Base-by-base conservation (phyloP, 2,113 vertebrate genomes). In the Melierax canorus region DNA sequence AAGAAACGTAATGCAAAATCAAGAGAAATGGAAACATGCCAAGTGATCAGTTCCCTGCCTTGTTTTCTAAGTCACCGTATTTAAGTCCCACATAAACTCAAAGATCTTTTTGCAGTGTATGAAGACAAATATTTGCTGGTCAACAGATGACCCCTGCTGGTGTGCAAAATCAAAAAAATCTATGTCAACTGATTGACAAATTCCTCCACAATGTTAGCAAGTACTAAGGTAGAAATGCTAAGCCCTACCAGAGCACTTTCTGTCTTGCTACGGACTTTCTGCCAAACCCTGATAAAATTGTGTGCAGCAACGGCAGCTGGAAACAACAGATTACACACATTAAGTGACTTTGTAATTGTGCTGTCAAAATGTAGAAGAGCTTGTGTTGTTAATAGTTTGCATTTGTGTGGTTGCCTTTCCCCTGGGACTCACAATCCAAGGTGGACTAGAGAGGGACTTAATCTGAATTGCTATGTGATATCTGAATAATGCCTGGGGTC, bases 61-160 rank as follows among this genome's bases (percentile, higher is more conserved):
- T 78, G 21, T 76, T 77, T 88, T n/a, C 38, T 88, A 50, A 71
- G 23, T 67, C 8, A 15, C 50, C 71, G 18, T 69, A 22, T 84
- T 92, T 94, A 60, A 92, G 87, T 72, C 15, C 34, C 5, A 4
- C 32, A 21, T 48, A 60, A 86, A 67, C 18, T 38, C 50, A 16
- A 71, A 91, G 24, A 67, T 77, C 29, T 88, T 82, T 86, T 72
- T 30, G 8, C n/a, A 68, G 27, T 32, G 12, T 19, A 53, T 2
- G 7, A 73, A 91, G 62, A 75, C n/a, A 88, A 84, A 64, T 92
- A 81, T 94, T 96, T 88, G 56, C 94, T 97, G 92, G 86, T 93
- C 86, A 95, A 82, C 92, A 94, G 93, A 66, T 95, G 96, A 97
- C 96, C 94, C 92, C 95, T 97, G 88, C 92, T 97, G 92, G 95